Percentiles rank a stretch among this genome's conserved stretches.
phyloP scores from a whole-genome alignment of 2,888 invertebrate genomes.

The Phanerotoma sp. region DNA sequence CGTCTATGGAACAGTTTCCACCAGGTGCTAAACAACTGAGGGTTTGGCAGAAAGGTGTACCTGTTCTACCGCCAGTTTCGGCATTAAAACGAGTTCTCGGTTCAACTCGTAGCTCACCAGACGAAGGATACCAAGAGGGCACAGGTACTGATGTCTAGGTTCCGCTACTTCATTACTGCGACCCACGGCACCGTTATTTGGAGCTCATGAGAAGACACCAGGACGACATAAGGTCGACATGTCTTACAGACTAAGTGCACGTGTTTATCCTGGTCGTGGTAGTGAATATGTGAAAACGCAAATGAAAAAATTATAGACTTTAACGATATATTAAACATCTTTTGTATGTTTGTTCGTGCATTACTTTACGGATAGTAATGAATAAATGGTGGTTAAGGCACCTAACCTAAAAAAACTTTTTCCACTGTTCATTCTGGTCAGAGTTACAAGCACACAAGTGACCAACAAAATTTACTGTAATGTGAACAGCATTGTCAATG shows the following conservation, averaged over 20 bases:
- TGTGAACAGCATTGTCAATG: too few species aligned
- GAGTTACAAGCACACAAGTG: too few species aligned
- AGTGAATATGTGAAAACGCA: constrained; percentile 6
- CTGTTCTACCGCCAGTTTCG: constrained; percentile 82
- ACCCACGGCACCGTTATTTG: constrained; percentile 50
- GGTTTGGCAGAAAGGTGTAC: constrained; percentile 84
- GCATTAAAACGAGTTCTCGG: constrained; percentile 82
- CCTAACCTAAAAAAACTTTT: too few species aligned
- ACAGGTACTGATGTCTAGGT: constrained; percentile 87
- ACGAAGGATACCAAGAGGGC: constrained; percentile 91
- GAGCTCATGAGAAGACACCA: constrained; percentile 49
- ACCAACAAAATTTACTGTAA: too few species aligned
- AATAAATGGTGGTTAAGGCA: too few species aligned
- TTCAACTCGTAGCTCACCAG: constrained; percentile 82
- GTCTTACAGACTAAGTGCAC: constrained; percentile 21
- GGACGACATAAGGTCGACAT: constrained; percentile 33
- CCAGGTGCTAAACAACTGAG: constrained; percentile 77
- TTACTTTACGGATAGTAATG: too few species aligned
- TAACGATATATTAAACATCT: too few species aligned
- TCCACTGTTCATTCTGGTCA: too few species aligned
- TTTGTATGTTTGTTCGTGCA: too few species aligned
- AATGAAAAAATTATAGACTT: not conserved
- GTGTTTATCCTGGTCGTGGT: constrained; percentile 11
- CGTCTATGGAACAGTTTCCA: constrained; percentile 52
- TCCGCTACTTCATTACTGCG: constrained; percentile 54